Percentiles rank a stretch among this genome's conserved stretches.
Conservation (phyloP, 2,113 vertebrate species). For the Pluvialis apricaria region DNA sequence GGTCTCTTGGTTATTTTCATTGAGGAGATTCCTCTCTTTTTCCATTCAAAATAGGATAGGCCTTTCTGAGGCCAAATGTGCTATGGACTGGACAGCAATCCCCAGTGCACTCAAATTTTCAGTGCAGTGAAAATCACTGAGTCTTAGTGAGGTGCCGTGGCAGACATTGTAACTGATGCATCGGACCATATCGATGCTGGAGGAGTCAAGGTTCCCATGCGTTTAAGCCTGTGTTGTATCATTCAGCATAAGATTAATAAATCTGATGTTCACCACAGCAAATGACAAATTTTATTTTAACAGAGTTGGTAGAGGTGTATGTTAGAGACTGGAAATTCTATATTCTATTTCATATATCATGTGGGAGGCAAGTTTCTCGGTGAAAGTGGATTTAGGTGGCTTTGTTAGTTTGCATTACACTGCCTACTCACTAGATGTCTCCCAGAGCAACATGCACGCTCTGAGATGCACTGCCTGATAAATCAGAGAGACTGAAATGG, state of each 20-base stretch:
- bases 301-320: background rate
- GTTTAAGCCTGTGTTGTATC: background rate
- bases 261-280: background rate
- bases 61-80: background rate
- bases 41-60: background rate
- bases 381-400: background rate
- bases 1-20: background rate
- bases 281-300: background rate
- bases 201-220: background rate
- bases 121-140: background rate
- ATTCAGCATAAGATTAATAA: background rate
- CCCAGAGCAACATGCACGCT: background rate
- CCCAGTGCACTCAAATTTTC: background rate
- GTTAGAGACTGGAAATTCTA: background rate
- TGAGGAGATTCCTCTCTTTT: background rate
- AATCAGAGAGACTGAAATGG: background rate
- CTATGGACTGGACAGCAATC: background rate
- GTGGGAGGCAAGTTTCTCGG: background rate
- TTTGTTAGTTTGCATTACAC: background rate
- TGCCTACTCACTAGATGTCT: conserved; percentile 43
- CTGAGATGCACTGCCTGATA: background rate
- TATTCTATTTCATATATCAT: rapidly evolving
- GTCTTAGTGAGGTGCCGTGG: background rate
- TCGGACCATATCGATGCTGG: background rate
- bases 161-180: too few species aligned